These are phyloP conservation scores for Apeltes quadracus DNA, from an alignment of 2,113 vertebrate species.

Conservation along the genomic window DNA sequence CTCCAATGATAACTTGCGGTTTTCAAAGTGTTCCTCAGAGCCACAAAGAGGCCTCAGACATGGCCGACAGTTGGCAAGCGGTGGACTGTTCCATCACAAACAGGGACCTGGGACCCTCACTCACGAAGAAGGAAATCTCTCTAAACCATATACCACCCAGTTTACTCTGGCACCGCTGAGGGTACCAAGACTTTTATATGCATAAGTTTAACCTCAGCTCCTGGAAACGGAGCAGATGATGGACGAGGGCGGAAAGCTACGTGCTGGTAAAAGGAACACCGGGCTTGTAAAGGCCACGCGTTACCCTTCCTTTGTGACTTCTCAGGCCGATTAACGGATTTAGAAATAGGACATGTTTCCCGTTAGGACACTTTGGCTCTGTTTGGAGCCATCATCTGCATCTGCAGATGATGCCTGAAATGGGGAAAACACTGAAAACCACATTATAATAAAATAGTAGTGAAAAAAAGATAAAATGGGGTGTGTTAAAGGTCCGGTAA, in stretches of 20 bases:
- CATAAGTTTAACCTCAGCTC: slow-evolving; percentile 55
- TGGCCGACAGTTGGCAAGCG: slow-evolving; percentile 76
- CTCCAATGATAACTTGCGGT: slow-evolving; percentile 93
- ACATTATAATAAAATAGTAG: slow-evolving; percentile 55
- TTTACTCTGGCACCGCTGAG: slow-evolving; percentile 78
- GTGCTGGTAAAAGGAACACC: slow-evolving; percentile 63
- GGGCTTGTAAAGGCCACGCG: slow-evolving; percentile 52
- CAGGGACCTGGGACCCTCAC: slow-evolving; percentile 70
- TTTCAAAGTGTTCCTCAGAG: slow-evolving; percentile 85
- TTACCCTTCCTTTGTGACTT: slow-evolving; percentile 40
- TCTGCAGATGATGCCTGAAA: slow-evolving; percentile 44
- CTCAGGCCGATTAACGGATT: slow-evolving; percentile 46
- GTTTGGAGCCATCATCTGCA: slow-evolving; percentile 20
- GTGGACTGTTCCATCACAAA: slow-evolving; percentile 85
- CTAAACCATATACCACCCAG: slow-evolving; percentile 77
- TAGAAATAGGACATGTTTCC: slow-evolving; percentile 19
- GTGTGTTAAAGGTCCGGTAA: slow-evolving; percentile 40
- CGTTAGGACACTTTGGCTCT: neutral
- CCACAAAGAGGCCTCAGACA: slow-evolving; percentile 95
- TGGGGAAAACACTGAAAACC: slow-evolving; percentile 48
- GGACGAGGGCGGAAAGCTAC: slow-evolving; percentile 69
- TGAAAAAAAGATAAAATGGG: slow-evolving; percentile 40
- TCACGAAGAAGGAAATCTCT: slow-evolving; percentile 77
- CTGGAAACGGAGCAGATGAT: slow-evolving; percentile 62
- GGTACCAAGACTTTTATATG: slow-evolving; percentile 77